A percentile compares a stretch with the other conserved stretches of the same genome.
phyloP scores from a whole-genome alignment of 2,888 invertebrate genomes.

The Sinodicranocentrus sp. region DNA sequence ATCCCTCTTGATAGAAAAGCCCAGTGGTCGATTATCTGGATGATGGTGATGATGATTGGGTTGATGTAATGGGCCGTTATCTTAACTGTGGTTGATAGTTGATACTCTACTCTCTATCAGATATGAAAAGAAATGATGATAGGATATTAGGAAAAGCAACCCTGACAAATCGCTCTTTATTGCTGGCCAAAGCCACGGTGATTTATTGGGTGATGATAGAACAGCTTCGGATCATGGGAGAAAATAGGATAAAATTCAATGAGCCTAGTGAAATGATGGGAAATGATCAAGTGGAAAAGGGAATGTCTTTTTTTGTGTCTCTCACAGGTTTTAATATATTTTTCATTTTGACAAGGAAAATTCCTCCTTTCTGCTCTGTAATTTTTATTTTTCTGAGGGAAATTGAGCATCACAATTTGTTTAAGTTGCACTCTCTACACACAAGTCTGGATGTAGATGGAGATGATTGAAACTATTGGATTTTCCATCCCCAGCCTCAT shows the following conservation, averaged over 20 bases:
- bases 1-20: slow-evolving; percentile 45
- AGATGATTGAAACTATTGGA: not conserved
- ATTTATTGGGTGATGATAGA: slow-evolving; percentile 54
- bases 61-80: slow-evolving; percentile 35
- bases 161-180: slow-evolving; percentile 29
- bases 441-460: not conserved
- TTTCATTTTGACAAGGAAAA: slow-evolving; percentile 10
- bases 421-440: not conserved
- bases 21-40: slow-evolving; percentile 17
- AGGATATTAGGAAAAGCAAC: not conserved
- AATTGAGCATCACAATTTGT: slow-evolving; percentile 49
- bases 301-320: not conserved
- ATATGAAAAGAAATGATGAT: slow-evolving; percentile 12
- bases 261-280: slow-evolving; percentile 28
- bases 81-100: not conserved
- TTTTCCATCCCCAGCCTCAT: not conserved
- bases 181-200: slow-evolving; percentile 50
- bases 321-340: not conserved
- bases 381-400: slow-evolving; percentile 38
- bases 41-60: slow-evolving; percentile 33
- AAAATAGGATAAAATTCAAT: not conserved
- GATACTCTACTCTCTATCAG: too few species aligned
- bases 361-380: not conserved
- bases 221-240: not conserved
- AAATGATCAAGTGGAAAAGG: slow-evolving; percentile 40